Evolutionary conservation across 2,797 vertebrate genomes (phyloP).

Genomic region (Tokudaia tokunoshimensis): DNA sequence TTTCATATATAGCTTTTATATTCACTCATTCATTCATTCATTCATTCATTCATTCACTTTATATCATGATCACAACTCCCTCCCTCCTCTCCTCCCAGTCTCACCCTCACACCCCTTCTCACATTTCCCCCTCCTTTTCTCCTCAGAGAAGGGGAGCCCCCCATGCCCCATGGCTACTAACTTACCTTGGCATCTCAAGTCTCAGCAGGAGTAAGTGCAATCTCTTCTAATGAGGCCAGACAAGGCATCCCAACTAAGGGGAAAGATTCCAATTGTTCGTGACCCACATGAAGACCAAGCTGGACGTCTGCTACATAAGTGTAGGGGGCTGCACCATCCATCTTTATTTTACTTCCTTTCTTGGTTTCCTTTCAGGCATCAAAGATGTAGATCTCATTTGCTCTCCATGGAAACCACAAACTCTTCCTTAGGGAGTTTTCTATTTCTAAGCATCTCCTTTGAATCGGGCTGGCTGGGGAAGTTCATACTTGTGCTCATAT

Average conservation of each 20-base stretch:
- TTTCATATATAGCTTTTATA: background rate
- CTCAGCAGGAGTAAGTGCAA: background rate
- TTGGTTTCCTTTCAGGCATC: background rate
- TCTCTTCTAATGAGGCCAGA: background rate
- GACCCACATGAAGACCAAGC: background rate
- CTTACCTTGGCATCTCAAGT: background rate
- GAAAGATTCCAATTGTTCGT: background rate
- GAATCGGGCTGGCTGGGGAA: background rate
- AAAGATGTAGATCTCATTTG: background rate
- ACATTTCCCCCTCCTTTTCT: background rate
- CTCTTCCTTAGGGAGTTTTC: background rate
- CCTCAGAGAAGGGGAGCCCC: background rate
- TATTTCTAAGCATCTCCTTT: background rate
- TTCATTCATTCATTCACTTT: background rate
- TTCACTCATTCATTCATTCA: background rate
- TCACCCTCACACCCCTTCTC: background rate
- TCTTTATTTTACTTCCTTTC: background rate
- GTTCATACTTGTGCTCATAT: background rate
- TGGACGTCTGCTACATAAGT: background rate
- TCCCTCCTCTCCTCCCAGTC: background rate
- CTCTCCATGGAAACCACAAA: background rate
- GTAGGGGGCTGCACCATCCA: background rate
- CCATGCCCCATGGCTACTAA: background rate
- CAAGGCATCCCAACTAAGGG: background rate
- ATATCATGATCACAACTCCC: background rate